Conservation (phyloP, 2,888 invertebrate genomes). For the Chaetogeoica ovagalla region DNA sequence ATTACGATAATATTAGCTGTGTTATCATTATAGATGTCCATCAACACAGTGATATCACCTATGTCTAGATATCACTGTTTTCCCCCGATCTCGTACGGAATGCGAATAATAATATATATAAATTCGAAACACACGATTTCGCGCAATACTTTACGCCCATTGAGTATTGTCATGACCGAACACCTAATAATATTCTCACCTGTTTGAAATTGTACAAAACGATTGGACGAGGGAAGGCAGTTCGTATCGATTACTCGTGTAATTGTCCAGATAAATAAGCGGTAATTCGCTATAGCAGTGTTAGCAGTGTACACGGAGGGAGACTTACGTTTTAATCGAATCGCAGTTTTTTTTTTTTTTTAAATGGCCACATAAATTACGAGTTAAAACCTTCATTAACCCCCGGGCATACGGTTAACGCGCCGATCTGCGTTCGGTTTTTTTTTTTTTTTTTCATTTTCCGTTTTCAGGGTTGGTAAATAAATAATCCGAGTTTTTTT, state of each 20-base stretch:
- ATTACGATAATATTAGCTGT: too few species aligned
- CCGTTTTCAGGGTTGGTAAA: constrained; percentile 25
- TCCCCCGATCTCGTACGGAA: too few species aligned
- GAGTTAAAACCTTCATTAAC: constrained; percentile 51
- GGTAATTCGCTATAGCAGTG: constrained; percentile 1
- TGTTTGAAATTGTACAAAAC: too few species aligned
- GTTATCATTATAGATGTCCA: too few species aligned
- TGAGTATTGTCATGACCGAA: too few species aligned
- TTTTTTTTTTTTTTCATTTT: neutral
- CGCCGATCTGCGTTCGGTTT: constrained; percentile 30
- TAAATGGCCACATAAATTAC: constrained; percentile 49
- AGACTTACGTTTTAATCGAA: constrained; percentile 53
- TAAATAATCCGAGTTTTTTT: neutral
- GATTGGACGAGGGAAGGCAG: too few species aligned
- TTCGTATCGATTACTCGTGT: constrained; percentile 11
- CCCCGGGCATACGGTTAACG: constrained; percentile 36
- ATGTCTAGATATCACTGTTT: too few species aligned
- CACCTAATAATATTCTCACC: too few species aligned
- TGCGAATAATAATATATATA: too few species aligned
- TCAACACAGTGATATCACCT: too few species aligned
- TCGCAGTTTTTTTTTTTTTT: constrained; percentile 46
- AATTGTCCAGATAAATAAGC: constrained; percentile 24
- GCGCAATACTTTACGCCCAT: too few species aligned
- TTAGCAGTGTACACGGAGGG: neutral
- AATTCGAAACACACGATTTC: too few species aligned